Evolutionary conservation across 2,113 vertebrate species (phyloP), one percentile per base, ranked within the genome.

Genomic region (Paralichthys olivaceus): DNA sequence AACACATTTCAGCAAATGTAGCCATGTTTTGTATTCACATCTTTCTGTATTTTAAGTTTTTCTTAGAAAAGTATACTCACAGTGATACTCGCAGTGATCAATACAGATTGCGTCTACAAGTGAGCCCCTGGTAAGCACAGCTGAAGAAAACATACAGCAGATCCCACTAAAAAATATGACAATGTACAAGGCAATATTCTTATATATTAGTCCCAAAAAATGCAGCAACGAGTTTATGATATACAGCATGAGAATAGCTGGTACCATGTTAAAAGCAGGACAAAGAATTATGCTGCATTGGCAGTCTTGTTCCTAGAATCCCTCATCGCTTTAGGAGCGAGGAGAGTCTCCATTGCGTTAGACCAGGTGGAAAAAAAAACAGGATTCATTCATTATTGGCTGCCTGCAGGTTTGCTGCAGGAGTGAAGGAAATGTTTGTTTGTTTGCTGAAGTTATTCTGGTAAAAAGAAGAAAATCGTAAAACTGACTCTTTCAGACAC

Each of bases 221-320:
- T 65, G 61, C 70, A 28, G 51, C 51, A 70, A 69, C 73, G 71
- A 66, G 61, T 82, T 84, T 79, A 68, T 77, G 83, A 81, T 73
- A 75, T 26, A 43, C 75, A 53, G 65, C 53, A 54, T 84, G 79
- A 81, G 86, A 87, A 91, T 84, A 89, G 64, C 78, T 83, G 20
- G 3, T 71, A 68, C 23, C 20, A 56, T 73, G 74, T 71, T 61
- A 77, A 81, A 87, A 75, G 55, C 73, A 72, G 78, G 80, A 87
- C 75, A 84, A 82, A 90, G 62, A 79, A 89, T 85, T 80, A n/a
- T 92, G 86, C 90, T 87, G 86, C 69, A 69, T 72, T 53, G 70
- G 84, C 85, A 83, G 62, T 79, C 69, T 75, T 67, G 64, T 40
- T 83, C 65, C 62, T 32, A 37, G 81, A 87, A 75, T 79, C 77